Evolutionary conservation across 2,113 vertebrate species (phyloP), one percentile per base, ranked within the genome.

Genomic region (Barnardius zonarius): DNA sequence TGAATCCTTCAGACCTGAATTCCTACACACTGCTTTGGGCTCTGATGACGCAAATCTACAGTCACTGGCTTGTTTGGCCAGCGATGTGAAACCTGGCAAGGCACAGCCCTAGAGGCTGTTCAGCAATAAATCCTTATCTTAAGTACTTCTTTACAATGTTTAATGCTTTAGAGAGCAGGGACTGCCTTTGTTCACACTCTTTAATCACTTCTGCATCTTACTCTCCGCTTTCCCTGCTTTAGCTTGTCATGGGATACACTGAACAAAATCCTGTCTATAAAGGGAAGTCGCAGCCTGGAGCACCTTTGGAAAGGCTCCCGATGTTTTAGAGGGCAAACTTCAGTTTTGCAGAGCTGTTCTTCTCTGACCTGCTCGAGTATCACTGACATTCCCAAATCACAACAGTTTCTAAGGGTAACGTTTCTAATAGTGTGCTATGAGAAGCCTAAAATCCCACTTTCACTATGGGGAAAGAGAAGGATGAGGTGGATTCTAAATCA

Each of bases 201-300:
- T 51, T 4, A 44, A 35, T 73, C 35, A 8, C 44, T 78, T 46
- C 76, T 41, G 41, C 23, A n/a, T 37, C 77, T 68, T 2, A 2
- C 11, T 30, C 49, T 64, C 72, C 0, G 4, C 64, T 77, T 76
- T 19, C 8, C 44, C 78, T 23, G 20, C 10, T 46, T 22, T 17
- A 2, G 20, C 49, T 16, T 8, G 25, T 37, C 8, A 3, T n/a
- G 55, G 8, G 5, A 4, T 20, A 2, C 1, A 6, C 0, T 1
- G 52, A 39, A 4, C 43, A 35, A 49, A 79, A 33, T 4, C 54
- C 6, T 1, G 7, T 0, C 0, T 3, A 31, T n/a, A 35, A 55
- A 67, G 31, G 57, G 14, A 54, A 37, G 19, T 1, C 15, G 20
- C 39, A 46, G 24, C 6, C 39, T 35, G n/a, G 10, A 49, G 55